A percentile compares a stretch with the other conserved stretches of the same genome.
These are phyloP conservation scores for Malurus alboscapulatus DNA, from an alignment of 2,113 vertebrate genomes.

Conservation along the genomic window DNA sequence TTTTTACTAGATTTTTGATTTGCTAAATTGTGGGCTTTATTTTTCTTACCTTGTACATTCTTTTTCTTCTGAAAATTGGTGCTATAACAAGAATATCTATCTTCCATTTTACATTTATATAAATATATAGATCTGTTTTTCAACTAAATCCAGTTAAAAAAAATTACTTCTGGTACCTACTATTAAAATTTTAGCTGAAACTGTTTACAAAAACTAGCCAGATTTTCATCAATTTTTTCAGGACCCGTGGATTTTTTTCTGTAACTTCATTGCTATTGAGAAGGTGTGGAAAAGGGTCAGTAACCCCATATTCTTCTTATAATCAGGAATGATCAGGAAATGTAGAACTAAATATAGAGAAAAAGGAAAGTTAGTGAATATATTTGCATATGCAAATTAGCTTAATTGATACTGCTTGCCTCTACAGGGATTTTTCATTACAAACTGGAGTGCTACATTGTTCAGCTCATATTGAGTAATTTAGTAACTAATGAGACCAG, in stretches of 20 bases:
- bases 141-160: background rate
- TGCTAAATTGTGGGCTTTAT: background rate
- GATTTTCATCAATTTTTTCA: background rate
- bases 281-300: conserved; percentile 58
- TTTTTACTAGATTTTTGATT: background rate
- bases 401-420: conserved; percentile 89
- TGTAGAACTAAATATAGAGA: conserved; percentile 84
- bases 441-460: conserved; percentile 90
- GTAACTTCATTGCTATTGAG: conserved; percentile 9
- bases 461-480: conserved; percentile 90
- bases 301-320: conserved; percentile 65
- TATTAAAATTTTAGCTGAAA: conserved; percentile 11
- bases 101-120: background rate
- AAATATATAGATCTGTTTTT: background rate
- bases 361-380: conserved; percentile 83
- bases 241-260: background rate
- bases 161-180: background rate
- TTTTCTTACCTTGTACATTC: background rate
- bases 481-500: conserved; percentile 90
- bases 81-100: background rate
- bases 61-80: background rate
- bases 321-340: conserved; percentile 79
- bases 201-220: background rate
- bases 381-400: conserved; percentile 89
- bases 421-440: conserved; percentile 91